Evolutionary conservation across 2,113 vertebrate genomes (phyloP).

Genomic region (Burhinus bistriatus): DNA sequence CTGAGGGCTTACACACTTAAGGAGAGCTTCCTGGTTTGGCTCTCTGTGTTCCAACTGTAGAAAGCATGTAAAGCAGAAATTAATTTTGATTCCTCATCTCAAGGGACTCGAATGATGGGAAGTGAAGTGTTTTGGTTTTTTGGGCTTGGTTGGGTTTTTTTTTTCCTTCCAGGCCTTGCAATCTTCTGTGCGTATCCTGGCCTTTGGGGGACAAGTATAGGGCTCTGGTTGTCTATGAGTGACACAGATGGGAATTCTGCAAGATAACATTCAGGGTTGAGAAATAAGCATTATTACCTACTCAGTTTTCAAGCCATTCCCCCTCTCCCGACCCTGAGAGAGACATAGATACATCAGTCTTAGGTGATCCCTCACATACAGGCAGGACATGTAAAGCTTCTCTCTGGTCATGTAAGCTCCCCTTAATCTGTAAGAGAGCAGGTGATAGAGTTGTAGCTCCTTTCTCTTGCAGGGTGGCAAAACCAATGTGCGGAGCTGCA

Average conservation of each 20-base stretch:
- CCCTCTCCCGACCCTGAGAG: neutral
- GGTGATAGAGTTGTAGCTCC: neutral
- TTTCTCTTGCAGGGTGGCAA: neutral
- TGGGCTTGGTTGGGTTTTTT: neutral
- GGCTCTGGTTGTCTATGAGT: neutral
- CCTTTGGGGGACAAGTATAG: neutral
- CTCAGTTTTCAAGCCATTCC: neutral
- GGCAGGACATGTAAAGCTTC: neutral
- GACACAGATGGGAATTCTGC: neutral
- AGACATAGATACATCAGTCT: neutral
- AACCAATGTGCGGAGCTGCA: neutral
- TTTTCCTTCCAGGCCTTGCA: neutral
- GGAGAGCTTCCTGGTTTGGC: neutral
- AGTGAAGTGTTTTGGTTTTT: neutral
- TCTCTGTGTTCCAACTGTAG: neutral
- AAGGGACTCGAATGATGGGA: neutral
- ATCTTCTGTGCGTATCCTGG: neutral
- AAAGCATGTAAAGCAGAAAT: neutral
- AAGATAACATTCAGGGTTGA: neutral
- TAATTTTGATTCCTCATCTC: neutral
- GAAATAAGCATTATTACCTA: neutral
- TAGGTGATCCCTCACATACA: neutral
- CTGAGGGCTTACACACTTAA: neutral
- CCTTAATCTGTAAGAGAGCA: neutral
- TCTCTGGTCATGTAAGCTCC: neutral